phyloP scores from a whole-genome alignment of 2,888 invertebrate genomes.

The Pogonocherus hispidulus region DNA sequence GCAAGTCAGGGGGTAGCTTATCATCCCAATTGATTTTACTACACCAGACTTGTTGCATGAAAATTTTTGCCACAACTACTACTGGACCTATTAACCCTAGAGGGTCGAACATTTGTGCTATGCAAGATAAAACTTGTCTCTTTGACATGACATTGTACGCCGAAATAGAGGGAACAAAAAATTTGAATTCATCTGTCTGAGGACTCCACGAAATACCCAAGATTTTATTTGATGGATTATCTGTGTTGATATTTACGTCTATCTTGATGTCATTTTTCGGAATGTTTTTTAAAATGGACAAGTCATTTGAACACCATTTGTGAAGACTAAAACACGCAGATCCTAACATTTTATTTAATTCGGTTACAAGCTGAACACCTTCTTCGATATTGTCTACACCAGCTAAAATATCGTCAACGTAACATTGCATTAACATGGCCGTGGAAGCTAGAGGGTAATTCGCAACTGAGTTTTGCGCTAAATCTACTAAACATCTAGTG shows the following conservation, averaged over 20 bases:
- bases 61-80: not conserved
- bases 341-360: not conserved
- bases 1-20: not conserved
- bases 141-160: not conserved
- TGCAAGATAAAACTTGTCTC: not conserved
- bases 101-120: not conserved
- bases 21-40: not conserved
- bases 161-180: not conserved
- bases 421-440: not conserved
- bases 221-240: not conserved
- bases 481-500: slow-evolving; percentile 23
- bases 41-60: not conserved
- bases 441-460: not conserved
- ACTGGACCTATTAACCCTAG: not conserved
- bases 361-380: not conserved
- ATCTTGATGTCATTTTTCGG: not conserved
- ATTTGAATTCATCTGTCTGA: not conserved
- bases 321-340: not conserved
- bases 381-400: not conserved
- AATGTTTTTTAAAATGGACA: not conserved
- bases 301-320: not conserved
- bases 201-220: not conserved
- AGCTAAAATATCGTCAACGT: not conserved
- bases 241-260: not conserved
- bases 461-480: not conserved